Conservation (phyloP, 2,888 invertebrate species). For the Tenthredo distinguenda region DNA sequence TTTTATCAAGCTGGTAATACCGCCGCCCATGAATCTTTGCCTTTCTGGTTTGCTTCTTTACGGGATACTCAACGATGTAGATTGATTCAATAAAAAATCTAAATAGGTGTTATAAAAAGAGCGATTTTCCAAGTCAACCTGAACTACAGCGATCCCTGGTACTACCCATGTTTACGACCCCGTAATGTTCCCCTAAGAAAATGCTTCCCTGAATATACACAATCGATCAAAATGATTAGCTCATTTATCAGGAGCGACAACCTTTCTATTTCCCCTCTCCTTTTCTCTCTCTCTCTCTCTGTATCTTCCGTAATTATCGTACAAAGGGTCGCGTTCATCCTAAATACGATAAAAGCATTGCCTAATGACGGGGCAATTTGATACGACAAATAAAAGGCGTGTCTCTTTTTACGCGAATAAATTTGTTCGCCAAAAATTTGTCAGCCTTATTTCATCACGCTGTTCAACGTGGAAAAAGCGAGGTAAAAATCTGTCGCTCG, state of each 20-base stretch:
- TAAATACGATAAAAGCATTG: constrained; percentile 46
- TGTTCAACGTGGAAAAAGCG: not conserved
- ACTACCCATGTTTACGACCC: not conserved
- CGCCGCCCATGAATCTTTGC: not conserved
- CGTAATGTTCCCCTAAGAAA: not conserved
- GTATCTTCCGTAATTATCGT: constrained; percentile 29
- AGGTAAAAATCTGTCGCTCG: not conserved
- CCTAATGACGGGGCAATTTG: constrained; percentile 43
- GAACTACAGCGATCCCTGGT: not conserved
- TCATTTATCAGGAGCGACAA: constrained; percentile 36
- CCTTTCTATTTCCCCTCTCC: not conserved
- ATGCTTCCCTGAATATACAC: not conserved
- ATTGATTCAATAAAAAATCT: constrained; percentile 8
- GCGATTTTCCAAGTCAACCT: not conserved
- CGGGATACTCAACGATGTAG: not conserved
- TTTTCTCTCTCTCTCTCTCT: not conserved
- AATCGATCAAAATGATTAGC: constrained; percentile 33
- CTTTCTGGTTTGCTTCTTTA: not conserved
- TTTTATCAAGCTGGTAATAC: not conserved
- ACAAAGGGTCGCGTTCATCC: constrained; percentile 25
- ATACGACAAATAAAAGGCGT: constrained; percentile 27
- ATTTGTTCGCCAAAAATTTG: constrained; percentile 22
- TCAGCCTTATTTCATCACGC: not conserved
- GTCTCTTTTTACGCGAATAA: not conserved
- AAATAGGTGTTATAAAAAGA: constrained; percentile 12